Base-by-base conservation (phyloP, 1,140 invertebrate genomes). In the Anoplophora glabripennis region DNA sequence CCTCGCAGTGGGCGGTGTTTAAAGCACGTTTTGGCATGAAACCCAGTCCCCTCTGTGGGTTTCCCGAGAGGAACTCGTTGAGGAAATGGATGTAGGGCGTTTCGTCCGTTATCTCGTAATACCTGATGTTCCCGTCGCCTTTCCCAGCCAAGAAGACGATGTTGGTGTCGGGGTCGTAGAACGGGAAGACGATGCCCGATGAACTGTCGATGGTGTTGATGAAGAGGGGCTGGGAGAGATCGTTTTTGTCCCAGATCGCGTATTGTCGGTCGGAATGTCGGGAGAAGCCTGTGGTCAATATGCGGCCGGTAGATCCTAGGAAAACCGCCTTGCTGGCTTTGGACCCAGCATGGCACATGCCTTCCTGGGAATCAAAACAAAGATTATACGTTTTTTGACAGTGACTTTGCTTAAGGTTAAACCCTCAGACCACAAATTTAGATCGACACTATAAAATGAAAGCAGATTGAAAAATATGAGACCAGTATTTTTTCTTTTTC, bases 21-120 rank as follows among this genome's bases (percentile, higher is more conserved):
- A 93, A 81, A n/a, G 94, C 95, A 65, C 94, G 80, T 78, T 98
- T 98, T 9, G 93, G 91, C 92, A 97, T 95, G 63, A 90, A 84
- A 41, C 93, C 94, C 35, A 97, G 78, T 3, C 93, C 93, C 72
- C 93, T 82, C 83, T 94, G 92, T 49, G 92, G 92, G 72, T 86
- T 86, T 3, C 92, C 89, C 10, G 94, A 95, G n/a, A 94, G 84
- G 76, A 90, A 96, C 70, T 94, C 92, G 73, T 89, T 94, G 1
- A 98, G 82, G 75, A 90, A 97, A 77, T 95, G 89, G 57, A 93
- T 81, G 76, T 88, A 94, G 0, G 93, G 92, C 1, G 84, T 76
- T 64, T 93, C 88, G 65, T 93, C 85, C 0, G 89, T 89, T 17
- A 96, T 85, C 79, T 98, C 94, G 77, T 94, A 97, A 76, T 96